Percentiles rank a stretch among this genome's conserved stretches.
These are phyloP conservation scores for Echinometra lucunter DNA, from an alignment of 53 echinoderm and acorn worm species.

Conservation along the genomic window DNA sequence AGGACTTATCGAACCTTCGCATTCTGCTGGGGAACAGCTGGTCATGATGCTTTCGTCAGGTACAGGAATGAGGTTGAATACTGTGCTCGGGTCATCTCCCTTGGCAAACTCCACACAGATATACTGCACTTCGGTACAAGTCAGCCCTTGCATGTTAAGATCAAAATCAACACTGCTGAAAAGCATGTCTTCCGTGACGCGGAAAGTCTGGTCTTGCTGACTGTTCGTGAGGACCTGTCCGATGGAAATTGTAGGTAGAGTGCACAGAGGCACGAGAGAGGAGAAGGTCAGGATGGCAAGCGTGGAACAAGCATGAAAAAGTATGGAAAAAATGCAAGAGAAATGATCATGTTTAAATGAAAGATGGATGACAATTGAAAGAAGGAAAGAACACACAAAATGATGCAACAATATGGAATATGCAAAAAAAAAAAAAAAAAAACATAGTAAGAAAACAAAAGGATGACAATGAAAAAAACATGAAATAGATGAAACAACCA, in stretches of 20 bases:
- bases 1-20: constrained; percentile 79
- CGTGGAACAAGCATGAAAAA: not conserved
- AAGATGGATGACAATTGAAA: not conserved
- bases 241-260: not conserved
- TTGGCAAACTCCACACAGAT: constrained; percentile 85
- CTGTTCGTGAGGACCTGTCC: constrained; percentile 67
- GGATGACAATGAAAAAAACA: not conserved
- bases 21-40: constrained; percentile 88
- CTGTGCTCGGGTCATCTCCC: constrained; percentile 78
- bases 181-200: constrained; percentile 66
- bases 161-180: constrained; percentile 82
- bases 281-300: not conserved
- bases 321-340: not conserved
- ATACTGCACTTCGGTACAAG: constrained; percentile 81
- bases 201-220: constrained; percentile 74
- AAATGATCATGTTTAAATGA: not conserved
- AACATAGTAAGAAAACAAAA: not conserved
- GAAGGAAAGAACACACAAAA: not conserved
- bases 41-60: constrained; percentile 80
- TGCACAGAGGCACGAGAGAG: not conserved
- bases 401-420: not conserved
- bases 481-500: not conserved
- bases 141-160: constrained; percentile 79
- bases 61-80: constrained; percentile 78
- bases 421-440: not conserved